Conservation (phyloP, 92 coral and sea anemone genomes). For the Palythoa caribaeorum region DNA sequence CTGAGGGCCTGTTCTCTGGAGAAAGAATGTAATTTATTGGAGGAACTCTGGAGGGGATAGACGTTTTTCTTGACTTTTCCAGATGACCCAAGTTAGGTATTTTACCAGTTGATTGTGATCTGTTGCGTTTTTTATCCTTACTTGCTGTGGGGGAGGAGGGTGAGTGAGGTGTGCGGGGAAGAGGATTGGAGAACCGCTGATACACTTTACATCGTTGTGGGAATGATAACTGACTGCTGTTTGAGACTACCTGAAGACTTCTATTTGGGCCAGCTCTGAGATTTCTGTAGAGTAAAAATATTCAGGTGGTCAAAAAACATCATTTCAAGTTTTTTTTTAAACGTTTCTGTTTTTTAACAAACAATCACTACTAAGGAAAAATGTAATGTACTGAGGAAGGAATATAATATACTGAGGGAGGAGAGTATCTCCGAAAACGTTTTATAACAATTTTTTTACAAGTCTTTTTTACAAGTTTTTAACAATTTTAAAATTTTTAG, state of each 20-base stretch:
- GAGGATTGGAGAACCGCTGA: slow-evolving; percentile 30
- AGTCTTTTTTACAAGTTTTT: no score
- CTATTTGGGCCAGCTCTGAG: slow-evolving; percentile 29
- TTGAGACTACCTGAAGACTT: not conserved
- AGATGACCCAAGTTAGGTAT: slow-evolving; percentile 28
- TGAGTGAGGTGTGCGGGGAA: slow-evolving; percentile 6
- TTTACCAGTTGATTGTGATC: slow-evolving; percentile 39
- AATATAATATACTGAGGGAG: not conserved
- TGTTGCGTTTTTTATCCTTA: not conserved
- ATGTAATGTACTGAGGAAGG: not conserved
- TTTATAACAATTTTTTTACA: no score
- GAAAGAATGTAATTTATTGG: slow-evolving; percentile 33
- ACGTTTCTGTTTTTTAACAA: not conserved
- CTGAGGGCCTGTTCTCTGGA: slow-evolving; percentile 35
- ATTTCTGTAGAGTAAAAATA: slow-evolving; percentile 18
- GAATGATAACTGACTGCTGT: not conserved
- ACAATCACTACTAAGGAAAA: not conserved
- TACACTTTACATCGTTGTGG: slow-evolving; percentile 10
- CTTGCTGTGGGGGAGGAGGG: slow-evolving; percentile 22
- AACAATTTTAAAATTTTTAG: no score
- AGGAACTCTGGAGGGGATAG: slow-evolving; percentile 47
- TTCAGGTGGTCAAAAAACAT: no score
- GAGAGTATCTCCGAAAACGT: not conserved
- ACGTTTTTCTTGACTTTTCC: not conserved
- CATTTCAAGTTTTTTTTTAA: not conserved